A percentile compares a stretch with the other conserved stretches of the same genome.
phyloP scores from a whole-genome alignment of 2,888 invertebrate species.

The Cynaeus angustus region DNA sequence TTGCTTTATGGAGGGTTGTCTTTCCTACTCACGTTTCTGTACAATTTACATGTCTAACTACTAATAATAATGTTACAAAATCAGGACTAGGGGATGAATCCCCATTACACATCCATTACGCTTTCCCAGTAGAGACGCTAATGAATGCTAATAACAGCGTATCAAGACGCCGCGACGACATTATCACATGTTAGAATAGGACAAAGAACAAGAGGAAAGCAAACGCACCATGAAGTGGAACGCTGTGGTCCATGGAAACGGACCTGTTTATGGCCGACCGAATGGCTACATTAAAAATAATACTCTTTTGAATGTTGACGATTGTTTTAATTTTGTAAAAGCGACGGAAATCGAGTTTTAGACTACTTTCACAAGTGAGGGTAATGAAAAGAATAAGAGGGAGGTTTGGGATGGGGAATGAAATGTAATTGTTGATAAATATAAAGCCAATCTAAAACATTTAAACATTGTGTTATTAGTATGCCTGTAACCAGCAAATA shows the following conservation, averaged over 20 bases:
- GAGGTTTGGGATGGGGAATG: too few relatives aligned
- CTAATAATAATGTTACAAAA: conserved; percentile 53
- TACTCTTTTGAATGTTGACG: conserved; percentile 44
- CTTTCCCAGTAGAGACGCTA: conserved; percentile 61
- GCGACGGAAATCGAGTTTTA: neutral
- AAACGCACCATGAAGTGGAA: conserved; percentile 40
- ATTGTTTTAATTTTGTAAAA: conserved; percentile 44
- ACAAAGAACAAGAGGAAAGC: conserved; percentile 19
- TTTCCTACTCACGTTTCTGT: conserved; percentile 6
- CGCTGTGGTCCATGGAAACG: conserved; percentile 5
- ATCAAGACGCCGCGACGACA: conserved; percentile 61
- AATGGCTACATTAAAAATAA: conserved; percentile 47
- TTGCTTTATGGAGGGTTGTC: conserved; percentile 7
- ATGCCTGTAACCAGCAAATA: too few relatives aligned
- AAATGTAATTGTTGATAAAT: too few relatives aligned
- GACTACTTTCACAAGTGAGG: too few relatives aligned
- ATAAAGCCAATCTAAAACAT: too few relatives aligned
- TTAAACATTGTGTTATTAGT: too few relatives aligned
- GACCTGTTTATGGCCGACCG: conserved; percentile 36
- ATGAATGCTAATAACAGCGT: conserved; percentile 63
- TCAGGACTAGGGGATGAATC: conserved; percentile 44
- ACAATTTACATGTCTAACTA: conserved; percentile 50
- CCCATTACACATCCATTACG: conserved; percentile 57
- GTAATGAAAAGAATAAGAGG: too few relatives aligned
- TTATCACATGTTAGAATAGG: conserved; percentile 55